phyloP scores from a whole-genome alignment of 2,888 invertebrate genomes.

The Catocala sponsa region DNA sequence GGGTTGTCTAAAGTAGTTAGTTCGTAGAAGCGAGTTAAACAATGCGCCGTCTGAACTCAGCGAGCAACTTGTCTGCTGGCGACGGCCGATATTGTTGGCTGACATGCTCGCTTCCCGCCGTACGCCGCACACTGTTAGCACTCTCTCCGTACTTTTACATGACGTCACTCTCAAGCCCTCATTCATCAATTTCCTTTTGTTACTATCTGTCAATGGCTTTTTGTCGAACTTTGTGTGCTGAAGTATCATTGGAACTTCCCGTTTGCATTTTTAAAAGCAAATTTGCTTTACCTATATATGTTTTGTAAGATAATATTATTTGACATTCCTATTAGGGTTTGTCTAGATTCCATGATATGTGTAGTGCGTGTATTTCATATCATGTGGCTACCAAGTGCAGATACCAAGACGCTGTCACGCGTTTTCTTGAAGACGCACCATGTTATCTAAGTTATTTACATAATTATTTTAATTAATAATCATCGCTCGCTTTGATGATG shows the following conservation, averaged over 20 bases:
- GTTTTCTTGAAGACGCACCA: too few species aligned
- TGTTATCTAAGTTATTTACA: too few species aligned
- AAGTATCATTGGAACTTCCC: neutral
- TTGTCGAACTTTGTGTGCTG: neutral
- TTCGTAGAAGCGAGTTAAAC: neutral
- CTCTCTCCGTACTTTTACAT: conserved; percentile 3
- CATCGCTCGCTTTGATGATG: too few species aligned
- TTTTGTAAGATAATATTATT: too few species aligned
- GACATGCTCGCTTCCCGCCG: too few species aligned
- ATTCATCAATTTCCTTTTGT: conserved; percentile 15
- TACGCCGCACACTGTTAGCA: neutral
- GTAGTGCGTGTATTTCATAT: too few species aligned
- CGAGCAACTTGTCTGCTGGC: neutral
- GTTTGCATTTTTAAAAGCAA: neutral
- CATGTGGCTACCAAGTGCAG: too few species aligned
- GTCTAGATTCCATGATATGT: neutral
- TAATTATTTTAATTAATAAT: too few species aligned
- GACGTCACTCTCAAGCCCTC: neutral
- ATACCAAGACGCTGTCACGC: too few species aligned
- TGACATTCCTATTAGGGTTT: neutral
- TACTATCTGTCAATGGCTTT: conserved; percentile 5
- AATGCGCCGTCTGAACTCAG: too few species aligned
- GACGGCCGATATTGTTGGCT: neutral
- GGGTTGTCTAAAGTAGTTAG: too few species aligned
- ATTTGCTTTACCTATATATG: too few species aligned